These are phyloP conservation scores for Prionace glauca DNA, from an alignment of 2,797 vertebrate genomes.

Conservation along the genomic window DNA sequence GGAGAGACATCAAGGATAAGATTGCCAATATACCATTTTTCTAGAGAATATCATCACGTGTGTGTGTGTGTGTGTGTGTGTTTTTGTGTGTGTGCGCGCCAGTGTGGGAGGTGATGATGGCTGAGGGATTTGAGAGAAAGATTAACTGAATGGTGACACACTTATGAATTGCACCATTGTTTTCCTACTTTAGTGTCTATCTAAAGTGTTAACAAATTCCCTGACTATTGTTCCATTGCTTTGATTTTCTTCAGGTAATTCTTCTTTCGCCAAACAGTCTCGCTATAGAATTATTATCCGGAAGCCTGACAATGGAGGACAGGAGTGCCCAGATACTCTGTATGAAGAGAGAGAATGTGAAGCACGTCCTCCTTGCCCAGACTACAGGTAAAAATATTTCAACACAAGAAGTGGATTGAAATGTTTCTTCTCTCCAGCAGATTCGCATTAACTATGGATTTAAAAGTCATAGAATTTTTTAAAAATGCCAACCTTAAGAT, in stretches of 20 bases:
- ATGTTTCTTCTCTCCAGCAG: neutral
- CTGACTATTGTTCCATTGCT: conserved; percentile 39
- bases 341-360: conserved; percentile 93
- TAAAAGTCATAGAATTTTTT: neutral
- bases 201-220: neutral
- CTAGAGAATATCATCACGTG: neutral
- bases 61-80: neutral
- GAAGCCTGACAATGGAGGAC: conserved; percentile 70
- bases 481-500: neutral
- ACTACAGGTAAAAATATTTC: conserved; percentile 64
- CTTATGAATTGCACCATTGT: neutral
- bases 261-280: conserved; percentile 69
- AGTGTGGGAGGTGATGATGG: neutral
- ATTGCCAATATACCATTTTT: neutral
- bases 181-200: neutral
- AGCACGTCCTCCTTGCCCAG: conserved; percentile 67
- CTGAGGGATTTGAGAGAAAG: neutral
- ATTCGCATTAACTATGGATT: neutral
- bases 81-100: too few species aligned
- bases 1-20: neutral
- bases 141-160: neutral
- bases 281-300: conserved; percentile 79
- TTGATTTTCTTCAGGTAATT: conserved; percentile 62
- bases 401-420: neutral
- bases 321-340: conserved; percentile 85